Evolutionary conservation across 1,140 invertebrate species (phyloP), one percentile per base, ranked within the genome.

Genomic region (Ladona fulva): DNA sequence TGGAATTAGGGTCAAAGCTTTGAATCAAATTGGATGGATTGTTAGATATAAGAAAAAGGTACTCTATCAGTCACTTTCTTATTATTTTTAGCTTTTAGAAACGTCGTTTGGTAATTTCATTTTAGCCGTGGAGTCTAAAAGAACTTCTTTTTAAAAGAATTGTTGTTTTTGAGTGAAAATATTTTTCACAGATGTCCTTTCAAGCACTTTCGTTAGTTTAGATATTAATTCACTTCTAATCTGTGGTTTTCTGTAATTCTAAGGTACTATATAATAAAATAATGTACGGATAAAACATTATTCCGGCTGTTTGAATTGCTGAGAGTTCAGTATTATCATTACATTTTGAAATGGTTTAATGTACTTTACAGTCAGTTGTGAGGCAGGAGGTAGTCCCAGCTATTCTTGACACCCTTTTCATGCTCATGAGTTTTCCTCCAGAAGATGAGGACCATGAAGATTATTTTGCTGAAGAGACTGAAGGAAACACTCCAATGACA

Each of bases 331-430:
- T 6, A 3, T 76, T 52, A 29, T 37, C 74, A 74, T 42, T 12
- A 16, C 6, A 1, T 52, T 25, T 29, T 75, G 7, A 44, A 29
- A 24, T 16, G 76, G 29, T 37, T 37, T 8, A 37, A 37, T 79
- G 12, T 79, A 78, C 59, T 80, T 84, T 84, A 25, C 81, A 90
- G 88, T 84, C 89, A 0, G 87, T 95, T 29, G 83, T 92, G 24
- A 94, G 94, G 81, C 87, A 92, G 78, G 92, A 94, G 82, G 82
- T 94, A 11, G 85, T 94, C 24, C 88, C 90, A 74, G 91, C 92
- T 1, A 92, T 94, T 25, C 84, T 95, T 16, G 85, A 88, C 73
- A 88, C 90, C 12, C 81, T 94, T 5, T 93, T 94, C 81, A 85
- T 86, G 29, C 84, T 94, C 59, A 91, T 94, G 89, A 90, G 90